Conservation (phyloP, 23 tunicate species). For the Ascidia mentula region DNA sequence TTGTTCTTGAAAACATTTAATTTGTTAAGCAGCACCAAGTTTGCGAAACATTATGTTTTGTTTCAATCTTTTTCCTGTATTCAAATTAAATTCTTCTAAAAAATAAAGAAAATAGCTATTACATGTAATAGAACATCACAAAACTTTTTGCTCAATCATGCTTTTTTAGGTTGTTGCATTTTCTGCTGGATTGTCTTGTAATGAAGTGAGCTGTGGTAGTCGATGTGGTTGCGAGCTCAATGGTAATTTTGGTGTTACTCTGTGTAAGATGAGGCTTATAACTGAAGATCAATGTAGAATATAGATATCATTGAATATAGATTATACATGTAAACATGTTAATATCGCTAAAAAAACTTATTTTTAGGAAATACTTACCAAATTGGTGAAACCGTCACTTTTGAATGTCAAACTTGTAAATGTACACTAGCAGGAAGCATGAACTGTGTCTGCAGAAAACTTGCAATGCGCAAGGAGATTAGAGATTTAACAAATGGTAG, state of each 20-base stretch:
- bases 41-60: no score
- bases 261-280: no score
- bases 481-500: slow-evolving; percentile 72
- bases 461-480: slow-evolving; percentile 73
- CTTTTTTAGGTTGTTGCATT: slow-evolving; percentile 57
- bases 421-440: slow-evolving; percentile 83
- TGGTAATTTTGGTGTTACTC: slow-evolving; percentile 53
- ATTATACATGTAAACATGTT: no score
- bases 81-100: no score
- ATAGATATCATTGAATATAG: no score
- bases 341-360: no score
- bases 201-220: slow-evolving; percentile 78
- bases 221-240: slow-evolving; percentile 70
- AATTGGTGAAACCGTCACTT: slow-evolving; percentile 59
- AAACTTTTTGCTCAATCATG: neutral
- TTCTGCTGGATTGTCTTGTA: slow-evolving; percentile 66
- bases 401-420: slow-evolving; percentile 66
- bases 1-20: no score
- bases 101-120: no score
- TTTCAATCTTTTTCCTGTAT: no score
- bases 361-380: slow-evolving; percentile 43
- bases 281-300: no score
- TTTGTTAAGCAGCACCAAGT: no score
- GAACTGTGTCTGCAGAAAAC: slow-evolving; percentile 50
- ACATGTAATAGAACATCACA: no score